Evolutionary conservation across 1,140 invertebrate species (phyloP), one percentile per base, ranked within the genome.

Genomic region (Ceratina australensis): DNA sequence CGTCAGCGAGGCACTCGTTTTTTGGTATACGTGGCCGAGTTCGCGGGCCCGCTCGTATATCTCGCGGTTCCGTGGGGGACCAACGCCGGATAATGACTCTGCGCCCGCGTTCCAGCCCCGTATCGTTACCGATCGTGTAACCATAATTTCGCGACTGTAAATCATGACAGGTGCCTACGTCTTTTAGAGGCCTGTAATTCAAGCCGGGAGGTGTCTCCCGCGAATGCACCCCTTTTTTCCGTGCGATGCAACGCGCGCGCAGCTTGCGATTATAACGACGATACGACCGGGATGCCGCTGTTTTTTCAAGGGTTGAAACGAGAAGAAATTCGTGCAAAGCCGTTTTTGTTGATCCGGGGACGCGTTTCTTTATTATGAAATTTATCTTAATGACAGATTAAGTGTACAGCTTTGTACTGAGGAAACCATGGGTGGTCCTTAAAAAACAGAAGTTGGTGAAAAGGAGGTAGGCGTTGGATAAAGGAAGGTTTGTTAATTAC

Each of bases 141-240:
- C 83, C 76, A 71, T 84, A 82, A 85, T 84, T 85, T 85, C 59
- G 79, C 57, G 83, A 85, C 60, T 79, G 82, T 85, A 84, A 85
- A 85, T 85, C 83, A 85, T 79, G 83, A 82, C 83, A 85, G 83
- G 83, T 85, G 83, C 47, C 83, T 79, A 77, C 75, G 67, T 84
- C 79, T 84, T 85, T 82, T 42, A 82, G 75, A 78, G 66, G 59
- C 74, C 78, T 77, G 79, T 84, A 85, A 85, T 84, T 84, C 75
- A 76, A 84, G 66, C 56, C 59, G 65, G 69, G 66, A 78, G 66
- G 60, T 83, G 83, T 84, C 78, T 22, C 42, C 54, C 56, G 42
- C 65, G 22, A 65, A 3, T 22, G 50, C 64, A 10, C 33, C 50
- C 18, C 42, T 64, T 81, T 69, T 57, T 49, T 18, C 16, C 20